These are phyloP conservation scores for Tadarida brasiliensis DNA, from an alignment of 2,797 vertebrate genomes.

Conservation along the genomic window DNA sequence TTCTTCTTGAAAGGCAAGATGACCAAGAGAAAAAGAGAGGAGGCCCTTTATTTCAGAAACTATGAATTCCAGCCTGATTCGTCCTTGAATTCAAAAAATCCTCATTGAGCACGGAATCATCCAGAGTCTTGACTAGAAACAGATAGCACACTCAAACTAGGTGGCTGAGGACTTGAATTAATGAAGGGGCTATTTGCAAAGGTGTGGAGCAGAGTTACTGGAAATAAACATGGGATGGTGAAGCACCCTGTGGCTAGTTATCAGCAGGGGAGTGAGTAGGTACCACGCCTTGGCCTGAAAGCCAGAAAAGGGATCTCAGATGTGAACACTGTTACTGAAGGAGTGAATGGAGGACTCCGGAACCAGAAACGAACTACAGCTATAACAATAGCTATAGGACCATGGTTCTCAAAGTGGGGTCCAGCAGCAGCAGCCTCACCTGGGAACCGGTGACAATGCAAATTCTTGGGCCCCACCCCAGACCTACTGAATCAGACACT, in stretches of 20 bases:
- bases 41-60: conserved; percentile 49
- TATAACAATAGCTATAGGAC: fast-evolving
- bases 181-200: background rate
- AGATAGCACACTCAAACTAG: background rate
- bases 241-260: background rate
- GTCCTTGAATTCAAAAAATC: conserved; percentile 24
- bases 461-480: background rate
- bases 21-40: conserved; percentile 26
- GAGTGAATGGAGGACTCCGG: background rate
- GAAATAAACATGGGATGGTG: background rate
- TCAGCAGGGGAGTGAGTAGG: background rate
- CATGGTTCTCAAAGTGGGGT: background rate
- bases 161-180: background rate
- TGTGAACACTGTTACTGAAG: background rate
- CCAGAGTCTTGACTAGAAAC: background rate
- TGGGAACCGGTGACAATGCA: background rate
- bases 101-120: conserved; percentile 5
- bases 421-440: background rate
- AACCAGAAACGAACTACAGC: background rate
- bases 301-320: background rate
- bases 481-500: background rate
- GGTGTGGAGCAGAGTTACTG: background rate
- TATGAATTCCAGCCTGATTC: conserved; percentile 42
- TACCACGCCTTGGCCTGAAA: background rate
- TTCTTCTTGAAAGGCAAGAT: conserved; percentile 54